phyloP scores from a whole-genome alignment of 1,140 invertebrate species.

The Drosophila ohnishii region DNA sequence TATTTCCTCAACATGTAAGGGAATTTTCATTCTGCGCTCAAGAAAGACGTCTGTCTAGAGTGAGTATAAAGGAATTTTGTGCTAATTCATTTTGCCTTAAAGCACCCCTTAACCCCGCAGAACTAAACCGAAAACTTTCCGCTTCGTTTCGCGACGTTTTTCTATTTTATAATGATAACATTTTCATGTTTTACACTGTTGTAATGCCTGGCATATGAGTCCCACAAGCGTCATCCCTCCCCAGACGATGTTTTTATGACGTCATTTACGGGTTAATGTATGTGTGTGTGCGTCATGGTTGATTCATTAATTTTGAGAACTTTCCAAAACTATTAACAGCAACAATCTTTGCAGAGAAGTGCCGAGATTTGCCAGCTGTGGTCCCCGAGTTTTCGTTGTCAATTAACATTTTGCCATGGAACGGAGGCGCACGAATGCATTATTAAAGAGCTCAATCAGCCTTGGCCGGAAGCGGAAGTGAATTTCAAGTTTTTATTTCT shows the following conservation, averaged over 20 bases:
- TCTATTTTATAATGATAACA: constrained; percentile 81
- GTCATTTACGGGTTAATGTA: constrained; percentile 67
- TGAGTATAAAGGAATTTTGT: constrained; percentile 37
- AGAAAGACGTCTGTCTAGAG: constrained; percentile 29
- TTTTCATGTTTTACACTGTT: constrained; percentile 76
- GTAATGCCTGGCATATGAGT: constrained; percentile 66
- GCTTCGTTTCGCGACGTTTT: constrained; percentile 50
- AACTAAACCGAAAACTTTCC: constrained; percentile 2
- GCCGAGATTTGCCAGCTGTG: constrained; percentile 41
- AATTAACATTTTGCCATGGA: constrained; percentile 49
- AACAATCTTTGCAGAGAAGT: constrained; percentile 51
- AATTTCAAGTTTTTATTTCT: constrained; percentile 41
- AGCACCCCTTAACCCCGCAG: not conserved
- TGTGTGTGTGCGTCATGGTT: constrained; percentile 52
- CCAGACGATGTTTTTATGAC: constrained; percentile 55
- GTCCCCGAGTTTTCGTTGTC: constrained; percentile 34
- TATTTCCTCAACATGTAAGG: constrained; percentile 18
- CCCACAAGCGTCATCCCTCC: constrained; percentile 18
- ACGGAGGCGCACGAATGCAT: constrained; percentile 34
- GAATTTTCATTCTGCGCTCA: constrained; percentile 38
- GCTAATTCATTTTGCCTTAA: constrained; percentile 45
- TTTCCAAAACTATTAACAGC: constrained; percentile 70
- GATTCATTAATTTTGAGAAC: constrained; percentile 76
- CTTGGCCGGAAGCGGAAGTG: constrained; percentile 60
- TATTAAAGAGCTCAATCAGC: constrained; percentile 76